Conservation (phyloP, 2,797 vertebrate species). For the Sternarchorhynchus goeldii region DNA sequence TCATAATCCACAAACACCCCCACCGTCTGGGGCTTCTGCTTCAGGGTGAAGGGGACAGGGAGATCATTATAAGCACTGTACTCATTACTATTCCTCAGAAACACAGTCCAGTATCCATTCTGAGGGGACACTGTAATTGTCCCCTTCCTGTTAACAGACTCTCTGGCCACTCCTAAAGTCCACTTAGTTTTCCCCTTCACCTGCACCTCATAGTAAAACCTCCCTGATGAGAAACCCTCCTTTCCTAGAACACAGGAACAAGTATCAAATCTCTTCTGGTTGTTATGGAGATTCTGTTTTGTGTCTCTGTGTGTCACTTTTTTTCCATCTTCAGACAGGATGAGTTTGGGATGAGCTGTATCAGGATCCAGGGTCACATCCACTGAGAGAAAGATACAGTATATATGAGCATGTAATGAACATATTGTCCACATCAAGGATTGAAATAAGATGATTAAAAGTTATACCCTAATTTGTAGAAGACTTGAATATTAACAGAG, state of each 20-base stretch:
- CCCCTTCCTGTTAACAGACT: slow-evolving; percentile 42
- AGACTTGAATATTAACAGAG: too few species aligned
- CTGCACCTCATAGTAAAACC: slow-evolving; percentile 43
- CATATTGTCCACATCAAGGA: too few species aligned
- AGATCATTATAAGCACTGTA: slow-evolving; percentile 19
- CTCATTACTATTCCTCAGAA: slow-evolving; percentile 26
- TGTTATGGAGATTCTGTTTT: slow-evolving; percentile 32
- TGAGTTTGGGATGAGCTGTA: slow-evolving; percentile 41
- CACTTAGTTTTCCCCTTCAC: slow-evolving; percentile 40
- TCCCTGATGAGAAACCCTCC: slow-evolving; percentile 34
- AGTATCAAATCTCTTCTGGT: slow-evolving; percentile 33
- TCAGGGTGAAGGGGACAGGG: slow-evolving; percentile 26
- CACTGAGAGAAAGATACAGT: slow-evolving; percentile 25
- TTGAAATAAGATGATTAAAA: too few species aligned
- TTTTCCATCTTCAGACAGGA: slow-evolving; percentile 48
- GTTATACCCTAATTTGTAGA: too few species aligned
- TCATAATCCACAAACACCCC: slow-evolving; percentile 40
- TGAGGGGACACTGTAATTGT: slow-evolving; percentile 19
- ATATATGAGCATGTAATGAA: neutral
- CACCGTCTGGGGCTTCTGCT: slow-evolving; percentile 26
- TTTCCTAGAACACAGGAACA: slow-evolving; percentile 42
- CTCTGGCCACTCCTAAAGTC: slow-evolving; percentile 42
- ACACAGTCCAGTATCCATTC: slow-evolving; percentile 43
- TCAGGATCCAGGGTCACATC: slow-evolving; percentile 47
- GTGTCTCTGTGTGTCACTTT: slow-evolving; percentile 24